These are phyloP conservation scores for Drosophila serrata DNA, from an alignment of 1,140 invertebrate species.

Conservation along the genomic window DNA sequence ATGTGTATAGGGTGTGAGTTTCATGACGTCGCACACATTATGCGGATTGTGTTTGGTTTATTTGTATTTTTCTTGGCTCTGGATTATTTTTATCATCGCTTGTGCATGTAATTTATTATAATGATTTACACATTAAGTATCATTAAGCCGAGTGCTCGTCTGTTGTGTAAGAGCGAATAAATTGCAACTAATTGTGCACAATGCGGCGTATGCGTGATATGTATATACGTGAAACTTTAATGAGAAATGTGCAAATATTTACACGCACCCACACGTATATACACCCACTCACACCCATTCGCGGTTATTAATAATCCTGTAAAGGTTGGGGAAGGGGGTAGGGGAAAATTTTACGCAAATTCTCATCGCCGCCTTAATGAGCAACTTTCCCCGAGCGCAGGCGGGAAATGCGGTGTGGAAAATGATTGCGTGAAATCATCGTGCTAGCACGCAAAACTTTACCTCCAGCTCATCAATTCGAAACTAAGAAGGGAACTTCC, in stretches of 20 bases:
- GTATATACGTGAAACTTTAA: conserved; percentile 43
- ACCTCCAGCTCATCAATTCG: conserved; percentile 55
- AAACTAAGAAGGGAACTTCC: conserved; percentile 42
- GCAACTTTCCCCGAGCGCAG: conserved; percentile 40
- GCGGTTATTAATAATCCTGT: conserved; percentile 64
- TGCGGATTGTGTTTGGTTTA: conserved; percentile 50
- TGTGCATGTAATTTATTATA: conserved; percentile 71
- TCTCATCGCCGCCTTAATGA: conserved; percentile 59
- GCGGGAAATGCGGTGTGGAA: conserved; percentile 22
- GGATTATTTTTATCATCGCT: conserved; percentile 66
- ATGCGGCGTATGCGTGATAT: conserved; percentile 61
- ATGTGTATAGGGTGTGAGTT: conserved; percentile 20
- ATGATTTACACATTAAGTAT: conserved; percentile 72
- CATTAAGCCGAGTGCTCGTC: conserved; percentile 48
- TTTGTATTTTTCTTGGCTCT: conserved; percentile 42
- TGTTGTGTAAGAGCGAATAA: conserved; percentile 29
- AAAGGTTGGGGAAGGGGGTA: conserved; percentile 35
- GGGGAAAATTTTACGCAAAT: conserved; percentile 34
- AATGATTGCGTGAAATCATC: conserved; percentile 56
- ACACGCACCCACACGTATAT: conserved; percentile 8
- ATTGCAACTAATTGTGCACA: conserved; percentile 65
- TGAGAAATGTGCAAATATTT: conserved; percentile 53
- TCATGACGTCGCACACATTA: conserved; percentile 63
- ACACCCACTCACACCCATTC: background rate
- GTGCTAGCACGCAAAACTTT: conserved; percentile 56